These are phyloP conservation scores for Euleptes europaea DNA, from an alignment of 2,113 vertebrate species.

Conservation along the genomic window DNA sequence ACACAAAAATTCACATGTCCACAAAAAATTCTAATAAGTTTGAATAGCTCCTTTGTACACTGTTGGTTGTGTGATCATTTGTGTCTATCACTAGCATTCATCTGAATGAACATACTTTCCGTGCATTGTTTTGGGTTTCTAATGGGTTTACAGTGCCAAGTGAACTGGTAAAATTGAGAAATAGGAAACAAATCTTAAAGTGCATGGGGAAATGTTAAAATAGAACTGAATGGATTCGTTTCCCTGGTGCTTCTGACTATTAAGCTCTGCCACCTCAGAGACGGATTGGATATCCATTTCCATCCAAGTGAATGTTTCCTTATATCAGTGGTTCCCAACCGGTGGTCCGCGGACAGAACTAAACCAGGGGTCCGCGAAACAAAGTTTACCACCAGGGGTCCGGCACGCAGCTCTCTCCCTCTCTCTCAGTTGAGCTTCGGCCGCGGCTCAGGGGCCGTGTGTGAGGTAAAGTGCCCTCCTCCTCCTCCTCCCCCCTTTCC, in stretches of 20 bases:
- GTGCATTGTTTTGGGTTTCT: background rate
- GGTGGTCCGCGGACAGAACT: too few relatives aligned
- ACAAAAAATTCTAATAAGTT: background rate
- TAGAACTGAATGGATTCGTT: background rate
- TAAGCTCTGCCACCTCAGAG: slow-evolving; percentile 5
- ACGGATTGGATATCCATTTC: background rate
- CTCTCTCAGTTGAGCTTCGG: too few relatives aligned
- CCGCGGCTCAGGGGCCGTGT: too few relatives aligned
- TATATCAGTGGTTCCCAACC: background rate
- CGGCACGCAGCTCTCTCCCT: too few relatives aligned
- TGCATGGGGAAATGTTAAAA: slow-evolving; percentile 4
- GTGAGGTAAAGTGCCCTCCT: too few relatives aligned
- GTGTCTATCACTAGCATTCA: background rate
- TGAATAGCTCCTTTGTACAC: too few relatives aligned
- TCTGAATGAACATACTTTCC: background rate
- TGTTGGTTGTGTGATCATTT: background rate
- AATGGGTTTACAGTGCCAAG: background rate
- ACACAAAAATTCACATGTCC: background rate
- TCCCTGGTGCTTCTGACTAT: background rate
- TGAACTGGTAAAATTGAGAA: background rate
- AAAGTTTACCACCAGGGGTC: too few relatives aligned
- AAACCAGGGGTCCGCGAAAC: too few relatives aligned
- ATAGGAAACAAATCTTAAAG: background rate
- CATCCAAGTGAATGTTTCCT: background rate
- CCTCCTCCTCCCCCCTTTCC: too few relatives aligned